Conservation (phyloP, 2,797 vertebrate species). For the Neosilurus hyrtlii region DNA sequence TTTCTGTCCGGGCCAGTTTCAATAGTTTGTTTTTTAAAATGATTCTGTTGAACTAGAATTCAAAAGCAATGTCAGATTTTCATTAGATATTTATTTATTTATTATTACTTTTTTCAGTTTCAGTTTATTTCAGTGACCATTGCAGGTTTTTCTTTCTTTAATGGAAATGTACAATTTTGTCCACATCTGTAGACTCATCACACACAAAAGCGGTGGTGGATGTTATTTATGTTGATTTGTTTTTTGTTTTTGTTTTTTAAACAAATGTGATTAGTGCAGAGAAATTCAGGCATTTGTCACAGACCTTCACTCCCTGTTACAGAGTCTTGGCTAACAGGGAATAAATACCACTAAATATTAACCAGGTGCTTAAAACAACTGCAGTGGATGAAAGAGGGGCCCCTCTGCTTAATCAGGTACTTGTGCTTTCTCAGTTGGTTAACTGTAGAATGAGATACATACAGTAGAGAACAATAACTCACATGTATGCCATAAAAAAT, state of each 20-base stretch:
- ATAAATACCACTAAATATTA: slow-evolving; percentile 51
- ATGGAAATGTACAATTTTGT: too few species aligned
- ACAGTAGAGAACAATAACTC: background rate
- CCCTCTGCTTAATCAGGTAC: background rate
- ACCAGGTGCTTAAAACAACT: slow-evolving; percentile 36
- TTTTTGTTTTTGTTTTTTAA: background rate
- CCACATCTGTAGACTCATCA: too few species aligned
- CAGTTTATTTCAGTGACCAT: too few species aligned
- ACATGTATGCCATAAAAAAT: background rate
- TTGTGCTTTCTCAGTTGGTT: background rate
- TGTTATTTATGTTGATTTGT: slow-evolving; percentile 2
- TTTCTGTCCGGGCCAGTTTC: too few species aligned
- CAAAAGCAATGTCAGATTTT: too few species aligned
- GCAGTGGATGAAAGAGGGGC: background rate
- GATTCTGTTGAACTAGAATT: too few species aligned
- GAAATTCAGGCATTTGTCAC: slow-evolving; percentile 15
- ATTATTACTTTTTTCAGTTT: too few species aligned
- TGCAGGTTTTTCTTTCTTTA: too few species aligned
- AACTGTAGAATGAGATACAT: background rate
- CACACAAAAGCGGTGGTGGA: background rate
- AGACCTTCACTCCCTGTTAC: slow-evolving; percentile 47
- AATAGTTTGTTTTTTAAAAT: too few species aligned
- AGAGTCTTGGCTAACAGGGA: slow-evolving; percentile 16
- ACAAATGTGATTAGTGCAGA: background rate
- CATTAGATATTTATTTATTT: too few species aligned